Base-by-base conservation (phyloP, 2,113 vertebrate species). In the Himantopus leucocephalus region DNA sequence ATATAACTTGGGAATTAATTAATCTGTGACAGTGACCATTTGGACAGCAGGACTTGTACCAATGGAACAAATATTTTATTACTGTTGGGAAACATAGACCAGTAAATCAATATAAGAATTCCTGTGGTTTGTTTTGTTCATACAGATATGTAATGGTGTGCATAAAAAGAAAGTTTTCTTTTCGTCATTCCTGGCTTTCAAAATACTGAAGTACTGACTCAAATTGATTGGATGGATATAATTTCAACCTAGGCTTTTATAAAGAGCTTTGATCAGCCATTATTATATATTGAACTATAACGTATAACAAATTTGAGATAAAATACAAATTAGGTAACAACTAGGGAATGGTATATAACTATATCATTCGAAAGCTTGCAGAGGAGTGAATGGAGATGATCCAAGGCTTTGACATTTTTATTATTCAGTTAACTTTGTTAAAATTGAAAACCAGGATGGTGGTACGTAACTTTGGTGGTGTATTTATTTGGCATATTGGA, bases 321-420 rank as follows among this genome's bases (percentile, higher is more conserved):
- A 88, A 76, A 91, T 76, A 66, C n/a, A 81, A 71, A 81, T 84
- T 73, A 71, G 76, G 14, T 88, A 80, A 58, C 53, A 86, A 43
- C 75, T 62, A 70, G 41, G 30, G 64, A 95, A 80, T 16, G 2
- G 67, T 37, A 37, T 88, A 41, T 67, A 77, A 81, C 82, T 75
- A 30, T 37, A 30, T 39, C 20, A 50, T 93, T 94, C 93, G 68
- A 73, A 67, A 75, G 47, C 56, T 75, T 94, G 84, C 91, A 92
- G 90, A 87, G 92, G 89, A 88, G 84, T 82, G 83, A 77, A 87
- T 93, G 72, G 84, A 80, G 94, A 85, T 85, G 74, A 73, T 91
- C 88, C 63, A 92, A 94, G 78, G 64, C 81, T 95, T 81, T 92
- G 85, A 76, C 70, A 56, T 86, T 94, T 94, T 89, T 90, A 55